These are phyloP conservation scores for Ceyx melanurus DNA, from an alignment of 2,113 vertebrate genomes.

Conservation along the genomic window DNA sequence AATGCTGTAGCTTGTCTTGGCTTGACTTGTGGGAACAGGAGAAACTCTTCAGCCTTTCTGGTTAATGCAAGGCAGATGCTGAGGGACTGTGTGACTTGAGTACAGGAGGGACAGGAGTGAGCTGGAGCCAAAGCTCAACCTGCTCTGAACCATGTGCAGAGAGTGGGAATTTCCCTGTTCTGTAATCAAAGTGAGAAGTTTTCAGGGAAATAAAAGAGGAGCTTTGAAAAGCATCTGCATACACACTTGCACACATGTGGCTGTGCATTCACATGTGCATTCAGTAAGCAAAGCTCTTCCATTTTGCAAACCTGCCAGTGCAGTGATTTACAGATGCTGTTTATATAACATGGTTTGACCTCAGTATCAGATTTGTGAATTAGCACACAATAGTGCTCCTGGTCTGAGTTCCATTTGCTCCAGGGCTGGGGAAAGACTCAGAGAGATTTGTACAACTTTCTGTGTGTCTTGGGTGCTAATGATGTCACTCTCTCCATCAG, in stretches of 20 bases:
- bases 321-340: neutral
- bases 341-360: neutral
- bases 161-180: neutral
- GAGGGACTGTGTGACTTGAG: neutral
- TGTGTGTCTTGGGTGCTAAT: neutral
- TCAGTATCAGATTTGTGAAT: neutral
- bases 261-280: neutral
- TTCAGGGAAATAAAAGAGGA: neutral
- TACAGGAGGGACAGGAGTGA: neutral
- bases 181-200: neutral
- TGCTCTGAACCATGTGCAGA: rapidly evolving
- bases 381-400: neutral
- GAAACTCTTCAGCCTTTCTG: neutral
- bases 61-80: neutral
- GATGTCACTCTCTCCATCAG: neutral
- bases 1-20: neutral
- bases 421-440: neutral
- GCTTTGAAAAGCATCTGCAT: neutral
- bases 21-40: neutral
- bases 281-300: neutral
- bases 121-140: neutral
- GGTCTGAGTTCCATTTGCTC: neutral
- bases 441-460: neutral
- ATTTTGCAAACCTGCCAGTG: neutral
- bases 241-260: no score